Evolutionary conservation across 2,113 vertebrate genomes (phyloP).

Genomic region (Himantopus leucocephalus): DNA sequence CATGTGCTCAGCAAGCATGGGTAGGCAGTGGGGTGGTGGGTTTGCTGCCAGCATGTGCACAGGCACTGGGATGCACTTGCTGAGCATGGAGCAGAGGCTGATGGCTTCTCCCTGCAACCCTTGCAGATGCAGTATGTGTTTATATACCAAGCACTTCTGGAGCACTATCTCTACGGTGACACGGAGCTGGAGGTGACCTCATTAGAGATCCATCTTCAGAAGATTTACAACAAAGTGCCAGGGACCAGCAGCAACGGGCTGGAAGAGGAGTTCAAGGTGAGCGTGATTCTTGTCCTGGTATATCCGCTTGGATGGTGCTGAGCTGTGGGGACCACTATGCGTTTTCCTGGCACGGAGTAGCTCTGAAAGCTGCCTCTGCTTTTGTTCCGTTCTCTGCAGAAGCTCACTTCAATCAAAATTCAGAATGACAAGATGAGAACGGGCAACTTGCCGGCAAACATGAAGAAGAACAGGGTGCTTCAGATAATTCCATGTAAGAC

Average conservation of each 20-base stretch:
- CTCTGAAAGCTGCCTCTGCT: background rate
- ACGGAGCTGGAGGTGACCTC: conserved; percentile 98
- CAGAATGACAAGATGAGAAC: conserved; percentile 99
- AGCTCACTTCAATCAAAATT: conserved; percentile 98
- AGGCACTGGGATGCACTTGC: rapidly evolving
- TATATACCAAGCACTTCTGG: conserved; percentile 97
- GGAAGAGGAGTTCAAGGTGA: conserved; percentile 97
- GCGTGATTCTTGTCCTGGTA: background rate
- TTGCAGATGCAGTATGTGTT: conserved; percentile 99
- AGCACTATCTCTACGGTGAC: conserved; percentile 97
- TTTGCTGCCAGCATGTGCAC: rapidly evolving
- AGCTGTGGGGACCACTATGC: rapidly evolving
- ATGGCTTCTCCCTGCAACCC: background rate
- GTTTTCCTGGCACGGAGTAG: background rate
- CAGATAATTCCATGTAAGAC: conserved; percentile 98
- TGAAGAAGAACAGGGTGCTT: conserved; percentile 99
- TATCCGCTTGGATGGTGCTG: background rate
- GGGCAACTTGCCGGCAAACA: conserved; percentile 95
- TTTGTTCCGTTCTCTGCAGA: conserved; percentile 70
- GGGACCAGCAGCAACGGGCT: conserved; percentile 91
- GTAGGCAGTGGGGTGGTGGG: background rate
- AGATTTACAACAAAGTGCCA: conserved; percentile 92
- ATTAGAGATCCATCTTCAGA: conserved; percentile 92
- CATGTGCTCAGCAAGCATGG: rapidly evolving
- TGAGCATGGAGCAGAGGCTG: background rate